phyloP scores from a whole-genome alignment of 1,140 invertebrate species.

The Spodoptera litura region DNA sequence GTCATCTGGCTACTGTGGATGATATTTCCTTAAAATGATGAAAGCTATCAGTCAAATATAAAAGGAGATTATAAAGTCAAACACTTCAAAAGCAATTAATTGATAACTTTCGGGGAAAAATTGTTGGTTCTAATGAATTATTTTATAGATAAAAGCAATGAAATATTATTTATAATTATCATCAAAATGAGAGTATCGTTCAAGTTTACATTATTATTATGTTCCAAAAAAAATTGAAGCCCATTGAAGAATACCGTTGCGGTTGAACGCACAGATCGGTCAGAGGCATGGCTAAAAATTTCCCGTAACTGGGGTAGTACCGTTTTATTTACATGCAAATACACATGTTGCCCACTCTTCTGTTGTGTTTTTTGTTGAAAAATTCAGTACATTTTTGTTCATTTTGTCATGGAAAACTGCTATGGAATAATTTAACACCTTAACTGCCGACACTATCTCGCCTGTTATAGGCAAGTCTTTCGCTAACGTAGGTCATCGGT shows the following conservation, averaged over 20 bases:
- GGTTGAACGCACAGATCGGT: constrained; percentile 8
- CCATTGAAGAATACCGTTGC: not conserved
- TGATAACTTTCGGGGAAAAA: no score
- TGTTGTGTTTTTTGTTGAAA: no score
- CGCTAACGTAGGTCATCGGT: no score
- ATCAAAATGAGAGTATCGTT: not conserved
- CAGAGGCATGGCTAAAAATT: constrained; percentile 8
- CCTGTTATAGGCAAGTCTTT: no score
- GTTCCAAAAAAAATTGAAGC: not conserved
- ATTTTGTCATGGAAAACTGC: no score
- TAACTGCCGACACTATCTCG: no score
- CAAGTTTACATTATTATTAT: not conserved
- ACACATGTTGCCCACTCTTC: not conserved
- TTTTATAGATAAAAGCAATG: not conserved
- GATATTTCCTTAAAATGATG: constrained; percentile 25
- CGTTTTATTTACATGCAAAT: constrained; percentile 11
- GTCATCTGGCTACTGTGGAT: constrained; percentile 22
- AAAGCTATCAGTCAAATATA: constrained; percentile 10
- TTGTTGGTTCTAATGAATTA: not conserved
- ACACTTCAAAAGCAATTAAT: no score
- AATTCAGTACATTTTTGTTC: no score
- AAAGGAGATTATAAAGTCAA: not conserved
- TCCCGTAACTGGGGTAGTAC: constrained; percentile 11
- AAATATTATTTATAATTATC: no score
- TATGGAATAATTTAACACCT: no score